phyloP scores from a whole-genome alignment of 2,113 vertebrate species.

The Pachycephala philippinensis region DNA sequence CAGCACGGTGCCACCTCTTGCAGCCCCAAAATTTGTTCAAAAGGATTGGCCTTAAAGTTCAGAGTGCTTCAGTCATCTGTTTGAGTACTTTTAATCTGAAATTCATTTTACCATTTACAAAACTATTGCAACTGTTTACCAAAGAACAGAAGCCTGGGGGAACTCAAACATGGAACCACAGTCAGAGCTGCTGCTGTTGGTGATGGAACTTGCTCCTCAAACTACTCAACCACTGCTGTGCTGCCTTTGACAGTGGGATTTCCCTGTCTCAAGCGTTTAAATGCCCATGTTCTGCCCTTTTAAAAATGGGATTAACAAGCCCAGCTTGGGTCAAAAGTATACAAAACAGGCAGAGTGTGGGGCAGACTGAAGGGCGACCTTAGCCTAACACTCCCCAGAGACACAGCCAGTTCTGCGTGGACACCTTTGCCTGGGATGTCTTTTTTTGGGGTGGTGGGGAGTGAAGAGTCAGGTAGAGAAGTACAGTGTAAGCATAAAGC shows the following conservation, averaged over 20 bases:
- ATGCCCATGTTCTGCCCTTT: background rate
- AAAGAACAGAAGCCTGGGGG: background rate
- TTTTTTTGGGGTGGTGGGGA: background rate
- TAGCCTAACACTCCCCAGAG: background rate
- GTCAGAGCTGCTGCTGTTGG: background rate
- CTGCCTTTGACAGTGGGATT: background rate
- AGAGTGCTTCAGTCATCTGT: background rate
- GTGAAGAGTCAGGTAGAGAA: background rate
- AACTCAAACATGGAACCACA: background rate
- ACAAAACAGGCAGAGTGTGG: fast-evolving
- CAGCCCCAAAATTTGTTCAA: background rate
- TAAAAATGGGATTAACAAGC: background rate
- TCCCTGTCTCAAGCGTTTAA: background rate
- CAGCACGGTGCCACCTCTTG: background rate
- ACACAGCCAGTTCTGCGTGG: background rate
- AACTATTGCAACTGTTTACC: background rate
- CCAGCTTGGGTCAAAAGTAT: background rate
- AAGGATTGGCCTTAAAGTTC: background rate
- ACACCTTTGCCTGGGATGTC: background rate
- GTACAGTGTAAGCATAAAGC: background rate
- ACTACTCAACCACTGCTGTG: fast-evolving
- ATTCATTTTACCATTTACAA: background rate
- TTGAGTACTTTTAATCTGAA: background rate
- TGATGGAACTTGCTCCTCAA: background rate
- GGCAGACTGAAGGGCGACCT: background rate